Evolutionary conservation across 1,140 invertebrate species (phyloP), one percentile per base, ranked within the genome.

Genomic region (Harpegnathos saltator): DNA sequence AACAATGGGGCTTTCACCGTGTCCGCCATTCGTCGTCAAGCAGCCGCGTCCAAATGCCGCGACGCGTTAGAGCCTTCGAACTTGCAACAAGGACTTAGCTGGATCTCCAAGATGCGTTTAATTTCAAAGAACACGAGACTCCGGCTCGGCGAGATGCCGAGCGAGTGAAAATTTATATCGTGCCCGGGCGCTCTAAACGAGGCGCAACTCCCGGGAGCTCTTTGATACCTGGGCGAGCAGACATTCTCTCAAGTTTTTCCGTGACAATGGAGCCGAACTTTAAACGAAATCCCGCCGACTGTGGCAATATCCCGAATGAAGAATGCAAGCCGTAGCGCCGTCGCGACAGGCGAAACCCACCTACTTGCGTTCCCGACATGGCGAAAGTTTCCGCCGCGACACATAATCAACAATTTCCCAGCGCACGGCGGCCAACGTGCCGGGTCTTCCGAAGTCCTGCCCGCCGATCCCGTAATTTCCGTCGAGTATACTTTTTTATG

Each of bases 281-380:
- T 80, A 80, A 80, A 80, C 63, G 65, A 80, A 80, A 65, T 80
- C 65, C 29, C 22, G 50, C 74, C 50, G 75, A 65, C 75, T 78
- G 63, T 33, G 75, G 65, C 65, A 80, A 80, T 80, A 80, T 80
- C 54, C 74, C 24, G 68, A 52, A 71, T 80, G 75, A 80, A 69
- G 75, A 80, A 80, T 80, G 75, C 52, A 80, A 71, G 50, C 63
- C 75, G 14, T 77, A 77, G 50, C 48, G 62, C 65, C 50, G 19
- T 68, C 19, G 52, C 29, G 22, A 82, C 59, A 74, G 38, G 29
- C 68, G 44, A 38, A 72, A 85, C 75, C 29, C 85, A 88, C 87
- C 77, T 88, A 85, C 71, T 73, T 82, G 86, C 86, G 75, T 88
- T 44, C 19, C 54, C 66, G 52, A 84, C 58, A 65, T 62, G 74